phyloP scores from a whole-genome alignment of 2,797 vertebrate species.

The Decapterus maruadsi region DNA sequence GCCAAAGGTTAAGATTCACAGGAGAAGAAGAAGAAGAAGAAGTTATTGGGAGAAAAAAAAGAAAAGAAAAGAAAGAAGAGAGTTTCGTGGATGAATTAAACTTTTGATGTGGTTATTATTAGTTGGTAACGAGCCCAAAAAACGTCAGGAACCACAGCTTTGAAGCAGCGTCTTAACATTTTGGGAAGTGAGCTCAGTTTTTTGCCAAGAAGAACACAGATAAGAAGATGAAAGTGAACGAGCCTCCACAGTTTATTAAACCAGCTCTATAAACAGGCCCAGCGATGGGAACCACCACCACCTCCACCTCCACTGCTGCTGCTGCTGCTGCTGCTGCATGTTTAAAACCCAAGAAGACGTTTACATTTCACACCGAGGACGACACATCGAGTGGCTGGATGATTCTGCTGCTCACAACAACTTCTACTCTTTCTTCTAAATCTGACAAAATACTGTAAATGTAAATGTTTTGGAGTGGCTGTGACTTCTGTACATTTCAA shows the following conservation, averaged over 20 bases:
- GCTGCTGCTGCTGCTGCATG: not conserved
- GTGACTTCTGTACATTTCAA: not conserved
- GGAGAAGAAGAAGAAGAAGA: not conserved
- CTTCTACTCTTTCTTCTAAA: constrained; percentile 5
- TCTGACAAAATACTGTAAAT: not conserved
- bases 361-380: constrained; percentile 2
- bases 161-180: not conserved
- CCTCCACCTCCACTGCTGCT: too few relatives aligned
- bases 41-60: too few relatives aligned
- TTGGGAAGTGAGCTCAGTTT: not conserved
- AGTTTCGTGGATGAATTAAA: not conserved
- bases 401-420: not conserved
- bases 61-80: too few relatives aligned
- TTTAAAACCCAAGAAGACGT: not conserved
- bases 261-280: not conserved
- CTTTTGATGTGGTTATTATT: not conserved
- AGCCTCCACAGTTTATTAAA: not conserved
- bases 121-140: not conserved
- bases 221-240: not conserved
- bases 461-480: not conserved
- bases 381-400: not conserved
- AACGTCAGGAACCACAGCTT: not conserved
- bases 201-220: not conserved
- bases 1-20: not conserved
- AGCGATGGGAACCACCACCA: not conserved